A percentile compares a stretch with the other conserved stretches of the same genome.
Conservation (phyloP, 2,113 vertebrate genomes). For the Aphelocoma coerulescens region DNA sequence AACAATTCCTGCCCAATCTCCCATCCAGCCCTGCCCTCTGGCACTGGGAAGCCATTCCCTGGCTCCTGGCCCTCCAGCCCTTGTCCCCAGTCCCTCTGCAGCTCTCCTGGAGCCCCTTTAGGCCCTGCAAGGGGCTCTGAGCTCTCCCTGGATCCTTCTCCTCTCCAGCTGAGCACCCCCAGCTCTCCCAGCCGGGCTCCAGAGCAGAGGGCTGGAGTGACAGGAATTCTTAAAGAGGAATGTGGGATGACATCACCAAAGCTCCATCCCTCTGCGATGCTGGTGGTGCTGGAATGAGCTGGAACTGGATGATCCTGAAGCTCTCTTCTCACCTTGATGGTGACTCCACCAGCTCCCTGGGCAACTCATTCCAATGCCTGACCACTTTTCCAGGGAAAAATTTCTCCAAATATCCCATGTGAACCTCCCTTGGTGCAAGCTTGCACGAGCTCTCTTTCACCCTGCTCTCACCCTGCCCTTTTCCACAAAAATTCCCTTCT, state of each 20-base stretch:
- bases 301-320: background rate
- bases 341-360: background rate
- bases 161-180: fast-evolving
- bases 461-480: background rate
- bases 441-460: background rate
- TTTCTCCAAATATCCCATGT: background rate
- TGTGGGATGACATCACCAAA: conserved; percentile 8
- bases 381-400: background rate
- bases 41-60: background rate
- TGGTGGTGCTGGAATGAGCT: background rate
- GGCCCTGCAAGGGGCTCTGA: background rate
- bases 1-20: background rate
- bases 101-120: background rate
- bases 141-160: background rate
- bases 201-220: background rate
- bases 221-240: conserved; percentile 4
- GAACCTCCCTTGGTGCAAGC: background rate
- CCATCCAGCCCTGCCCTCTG: background rate
- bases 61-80: background rate
- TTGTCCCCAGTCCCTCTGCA: background rate
- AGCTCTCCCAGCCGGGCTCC: background rate
- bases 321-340: background rate
- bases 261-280: background rate
- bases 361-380: background rate
- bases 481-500: background rate